Evolutionary conservation across 2,888 invertebrate species (phyloP).

Genomic region (Philaethria dido): DNA sequence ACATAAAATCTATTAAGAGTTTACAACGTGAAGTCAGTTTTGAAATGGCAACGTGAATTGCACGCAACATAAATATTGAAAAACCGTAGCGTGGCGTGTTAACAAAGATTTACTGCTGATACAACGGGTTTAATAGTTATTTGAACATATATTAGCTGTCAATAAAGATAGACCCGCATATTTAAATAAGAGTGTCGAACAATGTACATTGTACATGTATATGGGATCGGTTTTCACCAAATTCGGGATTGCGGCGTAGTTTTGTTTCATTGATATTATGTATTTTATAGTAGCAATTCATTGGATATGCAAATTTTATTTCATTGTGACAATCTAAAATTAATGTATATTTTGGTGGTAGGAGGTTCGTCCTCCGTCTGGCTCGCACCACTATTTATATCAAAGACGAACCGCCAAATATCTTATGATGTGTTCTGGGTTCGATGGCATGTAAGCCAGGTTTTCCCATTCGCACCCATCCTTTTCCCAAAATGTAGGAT

Average conservation of each 20-base stretch:
- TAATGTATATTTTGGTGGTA: too few species aligned
- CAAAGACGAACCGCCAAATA: too few species aligned
- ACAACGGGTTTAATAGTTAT: constrained; percentile 63
- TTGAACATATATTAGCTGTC: constrained; percentile 69
- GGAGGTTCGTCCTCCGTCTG: too few species aligned
- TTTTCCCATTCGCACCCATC: too few species aligned
- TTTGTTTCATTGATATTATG: constrained; percentile 31
- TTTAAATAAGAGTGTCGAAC: constrained; percentile 44
- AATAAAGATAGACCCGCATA: constrained; percentile 71
- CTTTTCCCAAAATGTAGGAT: too few species aligned
- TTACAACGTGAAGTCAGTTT: constrained; percentile 39
- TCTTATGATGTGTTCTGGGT: too few species aligned
- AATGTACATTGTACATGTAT: constrained; percentile 21
- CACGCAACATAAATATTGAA: constrained; percentile 69
- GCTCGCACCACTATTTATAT: too few species aligned
- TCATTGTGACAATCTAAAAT: constrained; percentile 2
- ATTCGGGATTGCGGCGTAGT: constrained; percentile 27
- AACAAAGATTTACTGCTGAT: constrained; percentile 69
- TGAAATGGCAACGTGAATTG: constrained; percentile 58
- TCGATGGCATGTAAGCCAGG: too few species aligned
- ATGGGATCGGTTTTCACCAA: constrained; percentile 34
- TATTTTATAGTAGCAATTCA: constrained; percentile 16
- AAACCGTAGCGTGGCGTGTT: constrained; percentile 59
- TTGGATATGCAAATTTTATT: constrained; percentile 25
- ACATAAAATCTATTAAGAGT: constrained; percentile 28